A percentile compares a stretch with the other conserved stretches of the same genome.
These are phyloP conservation scores for Teleiodes luculella DNA, from an alignment of 2,888 invertebrate genomes.

Conservation along the genomic window DNA sequence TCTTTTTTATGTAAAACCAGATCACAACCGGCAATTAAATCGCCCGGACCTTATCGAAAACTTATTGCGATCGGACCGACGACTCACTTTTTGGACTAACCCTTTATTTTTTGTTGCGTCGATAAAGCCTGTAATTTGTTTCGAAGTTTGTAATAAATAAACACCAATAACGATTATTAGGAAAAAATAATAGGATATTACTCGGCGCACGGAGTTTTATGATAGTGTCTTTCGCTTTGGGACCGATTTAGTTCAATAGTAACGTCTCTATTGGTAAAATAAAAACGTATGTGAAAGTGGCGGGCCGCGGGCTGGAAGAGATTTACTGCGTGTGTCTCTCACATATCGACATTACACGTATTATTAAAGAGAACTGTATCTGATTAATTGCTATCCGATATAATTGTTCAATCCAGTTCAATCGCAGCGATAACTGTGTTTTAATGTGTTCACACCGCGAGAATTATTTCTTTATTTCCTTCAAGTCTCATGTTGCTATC, in stretches of 20 bases:
- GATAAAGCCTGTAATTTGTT: conserved; percentile 77
- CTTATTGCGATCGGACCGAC: conserved; percentile 76
- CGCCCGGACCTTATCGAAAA: conserved; percentile 77
- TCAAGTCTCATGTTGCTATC: conserved; percentile 42
- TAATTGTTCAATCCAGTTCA: conserved; percentile 64
- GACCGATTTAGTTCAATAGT: conserved; percentile 62
- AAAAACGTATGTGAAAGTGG: conserved; percentile 71
- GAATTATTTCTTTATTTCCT: conserved; percentile 62
- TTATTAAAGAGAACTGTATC: conserved; percentile 67
- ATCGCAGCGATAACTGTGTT: conserved; percentile 49
- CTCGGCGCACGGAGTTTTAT: conserved; percentile 59
- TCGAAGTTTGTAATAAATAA: conserved; percentile 75
- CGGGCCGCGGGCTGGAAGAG: conserved; percentile 60
- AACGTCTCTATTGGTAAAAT: conserved; percentile 74
- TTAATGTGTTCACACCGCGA: conserved; percentile 58
- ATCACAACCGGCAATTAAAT: conserved; percentile 78
- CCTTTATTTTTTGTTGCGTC: conserved; percentile 73
- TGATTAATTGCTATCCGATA: conserved; percentile 67
- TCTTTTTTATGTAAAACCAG: conserved; percentile 78
- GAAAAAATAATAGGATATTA: conserved; percentile 78
- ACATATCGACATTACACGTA: conserved; percentile 68
- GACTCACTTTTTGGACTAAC: conserved; percentile 77
- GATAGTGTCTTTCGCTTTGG: conserved; percentile 56
- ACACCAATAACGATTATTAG: conserved; percentile 78
- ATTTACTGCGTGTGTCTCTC: conserved; percentile 64